Conservation (phyloP, 2,113 vertebrate species). For the Setophaga petechia region DNA sequence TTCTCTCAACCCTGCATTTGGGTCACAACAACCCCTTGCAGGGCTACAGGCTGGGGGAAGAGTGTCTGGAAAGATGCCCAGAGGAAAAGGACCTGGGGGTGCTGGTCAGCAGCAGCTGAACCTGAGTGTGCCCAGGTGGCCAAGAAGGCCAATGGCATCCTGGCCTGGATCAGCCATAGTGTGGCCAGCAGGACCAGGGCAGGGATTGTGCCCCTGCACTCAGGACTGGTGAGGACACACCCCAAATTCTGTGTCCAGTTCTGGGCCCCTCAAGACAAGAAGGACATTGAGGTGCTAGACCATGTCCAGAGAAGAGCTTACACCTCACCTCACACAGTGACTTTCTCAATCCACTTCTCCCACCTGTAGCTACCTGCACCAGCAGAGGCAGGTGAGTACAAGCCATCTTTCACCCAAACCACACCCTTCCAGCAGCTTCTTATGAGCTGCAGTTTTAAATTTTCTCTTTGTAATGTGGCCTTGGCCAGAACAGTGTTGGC, state of each 20-base stretch:
- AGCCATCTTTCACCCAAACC: not conserved
- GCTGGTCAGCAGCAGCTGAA: not conserved
- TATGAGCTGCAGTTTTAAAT: fast-evolving
- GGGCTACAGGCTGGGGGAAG: not conserved
- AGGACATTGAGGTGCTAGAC: not conserved
- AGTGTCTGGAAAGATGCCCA: not conserved
- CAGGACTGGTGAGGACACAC: fast-evolving
- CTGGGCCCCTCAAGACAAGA: not conserved
- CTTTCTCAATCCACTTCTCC: not conserved
- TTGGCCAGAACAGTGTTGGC: not conserved
- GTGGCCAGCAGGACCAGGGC: not conserved
- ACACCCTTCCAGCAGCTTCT: not conserved
- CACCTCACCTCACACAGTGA: fast-evolving
- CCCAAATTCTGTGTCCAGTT: not conserved
- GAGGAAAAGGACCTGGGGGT: not conserved
- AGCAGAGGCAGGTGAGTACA: not conserved
- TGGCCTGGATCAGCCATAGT: fast-evolving
- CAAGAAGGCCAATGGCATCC: fast-evolving
- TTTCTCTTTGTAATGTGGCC: not conserved
- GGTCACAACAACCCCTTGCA: not conserved
- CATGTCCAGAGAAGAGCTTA: not conserved
- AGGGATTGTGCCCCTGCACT: fast-evolving
- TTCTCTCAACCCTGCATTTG: not conserved
- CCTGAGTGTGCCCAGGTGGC: not conserved
- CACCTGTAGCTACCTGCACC: not conserved